phyloP scores from a whole-genome alignment of 1,140 invertebrate genomes.

The Brachionus paranguensis region DNA sequence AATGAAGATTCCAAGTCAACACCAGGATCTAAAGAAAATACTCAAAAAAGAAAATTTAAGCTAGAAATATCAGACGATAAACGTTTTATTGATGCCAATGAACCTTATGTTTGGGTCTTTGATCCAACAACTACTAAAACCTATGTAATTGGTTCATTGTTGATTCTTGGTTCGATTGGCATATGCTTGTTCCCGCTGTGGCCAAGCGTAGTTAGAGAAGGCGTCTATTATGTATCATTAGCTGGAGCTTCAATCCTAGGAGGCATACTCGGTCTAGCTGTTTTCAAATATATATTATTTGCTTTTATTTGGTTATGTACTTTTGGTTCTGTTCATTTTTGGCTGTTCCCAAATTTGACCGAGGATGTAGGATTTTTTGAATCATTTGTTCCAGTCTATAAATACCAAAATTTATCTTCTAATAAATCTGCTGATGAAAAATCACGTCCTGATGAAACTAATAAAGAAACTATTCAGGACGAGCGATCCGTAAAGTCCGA shows the following conservation, averaged over 20 bases:
- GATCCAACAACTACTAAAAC: slow-evolving; percentile 94
- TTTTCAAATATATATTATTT: slow-evolving; percentile 76
- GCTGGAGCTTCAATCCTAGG: slow-evolving; percentile 86
- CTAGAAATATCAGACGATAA: slow-evolving; percentile 94
- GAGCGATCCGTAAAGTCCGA: neutral
- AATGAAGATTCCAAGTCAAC: neutral
- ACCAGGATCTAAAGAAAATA: slow-evolving; percentile 41
- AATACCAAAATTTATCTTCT: neutral
- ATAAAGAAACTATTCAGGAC: neutral
- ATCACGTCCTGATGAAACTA: neutral
- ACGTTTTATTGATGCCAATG: slow-evolving; percentile 81
- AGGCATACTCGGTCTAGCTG: slow-evolving; percentile 79
- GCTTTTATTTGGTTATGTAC: slow-evolving; percentile 81
- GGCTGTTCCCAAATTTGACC: slow-evolving; percentile 93
- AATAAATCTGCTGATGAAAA: neutral
- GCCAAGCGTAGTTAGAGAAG: slow-evolving; percentile 84
- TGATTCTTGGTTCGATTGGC: slow-evolving; percentile 80
- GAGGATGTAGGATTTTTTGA: slow-evolving; percentile 98
- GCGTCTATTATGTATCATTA: slow-evolving; percentile 92
- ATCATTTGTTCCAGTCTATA: slow-evolving; percentile 94
- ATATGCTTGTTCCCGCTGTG: slow-evolving; percentile 95
- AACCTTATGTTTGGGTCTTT: slow-evolving; percentile 91
- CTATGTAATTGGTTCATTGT: slow-evolving; percentile 82
- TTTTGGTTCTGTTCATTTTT: slow-evolving; percentile 83
- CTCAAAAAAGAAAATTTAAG: slow-evolving; percentile 64